Percentiles rank a stretch among this genome's conserved stretches.
phyloP scores from a whole-genome alignment of 2,113 vertebrate species.

The Gobio gobio region DNA sequence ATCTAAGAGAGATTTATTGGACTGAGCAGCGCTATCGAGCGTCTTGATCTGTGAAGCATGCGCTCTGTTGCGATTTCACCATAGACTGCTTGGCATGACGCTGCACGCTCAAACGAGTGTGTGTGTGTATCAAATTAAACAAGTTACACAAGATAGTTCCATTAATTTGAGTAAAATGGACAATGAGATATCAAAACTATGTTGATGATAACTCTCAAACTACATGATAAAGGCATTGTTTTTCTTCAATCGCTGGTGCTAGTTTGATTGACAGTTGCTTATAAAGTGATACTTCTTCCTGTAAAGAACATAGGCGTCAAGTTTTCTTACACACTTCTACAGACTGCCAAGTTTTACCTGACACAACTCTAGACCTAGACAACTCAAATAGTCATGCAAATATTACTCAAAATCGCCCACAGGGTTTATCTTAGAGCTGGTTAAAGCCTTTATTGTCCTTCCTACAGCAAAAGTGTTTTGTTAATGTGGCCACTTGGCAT shows the following conservation, averaged over 20 bases:
- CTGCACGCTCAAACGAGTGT: conserved; percentile 14
- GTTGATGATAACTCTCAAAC: background rate
- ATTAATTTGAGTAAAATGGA: background rate
- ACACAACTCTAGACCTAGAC: background rate
- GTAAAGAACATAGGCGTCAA: background rate
- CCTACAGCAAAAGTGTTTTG: background rate
- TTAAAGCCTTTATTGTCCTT: conserved; percentile 19
- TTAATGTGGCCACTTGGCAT: background rate
- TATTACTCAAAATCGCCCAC: conserved; percentile 17
- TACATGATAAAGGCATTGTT: background rate
- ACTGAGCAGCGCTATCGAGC: background rate
- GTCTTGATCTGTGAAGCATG: conserved; percentile 18
- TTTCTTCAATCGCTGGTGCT: background rate
- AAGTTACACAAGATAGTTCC: background rate
- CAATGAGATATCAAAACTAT: background rate
- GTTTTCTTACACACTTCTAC: background rate
- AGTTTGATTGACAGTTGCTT: conserved; percentile 54
- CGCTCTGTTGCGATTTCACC: background rate
- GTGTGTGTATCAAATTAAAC: background rate
- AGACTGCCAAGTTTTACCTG: conserved; percentile 49
- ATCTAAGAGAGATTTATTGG: conserved; percentile 41
- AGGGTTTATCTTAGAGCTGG: background rate
- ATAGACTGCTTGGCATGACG: conserved; percentile 4
- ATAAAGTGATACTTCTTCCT: conserved; percentile 19
- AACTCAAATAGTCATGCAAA: background rate